These are phyloP conservation scores for Lepidocyrtoides sp. DNA, from an alignment of 2,888 invertebrate species.

Conservation along the genomic window DNA sequence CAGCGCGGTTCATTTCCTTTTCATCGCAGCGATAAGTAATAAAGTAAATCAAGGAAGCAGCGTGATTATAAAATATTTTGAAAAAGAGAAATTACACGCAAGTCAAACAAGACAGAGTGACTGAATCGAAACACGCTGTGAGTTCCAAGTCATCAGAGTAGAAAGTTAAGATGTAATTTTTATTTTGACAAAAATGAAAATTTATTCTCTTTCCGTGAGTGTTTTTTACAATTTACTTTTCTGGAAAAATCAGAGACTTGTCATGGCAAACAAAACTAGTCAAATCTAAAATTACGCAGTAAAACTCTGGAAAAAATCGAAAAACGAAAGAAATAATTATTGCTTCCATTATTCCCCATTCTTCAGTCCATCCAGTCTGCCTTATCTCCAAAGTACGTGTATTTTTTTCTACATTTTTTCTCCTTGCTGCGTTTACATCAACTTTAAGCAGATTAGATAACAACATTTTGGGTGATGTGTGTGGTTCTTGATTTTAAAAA, in stretches of 20 bases:
- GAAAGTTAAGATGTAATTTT: neutral
- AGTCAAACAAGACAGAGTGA: neutral
- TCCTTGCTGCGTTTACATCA: too few relatives aligned
- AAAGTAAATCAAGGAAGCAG: conserved; percentile 58
- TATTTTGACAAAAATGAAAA: neutral
- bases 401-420: neutral
- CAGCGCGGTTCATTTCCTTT: conserved; percentile 62
- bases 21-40: conserved; percentile 71
- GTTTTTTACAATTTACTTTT: neutral
- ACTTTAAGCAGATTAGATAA: too few relatives aligned
- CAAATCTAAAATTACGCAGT: conserved; percentile 56
- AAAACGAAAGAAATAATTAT: conserved; percentile 61
- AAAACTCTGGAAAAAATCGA: conserved; percentile 16
- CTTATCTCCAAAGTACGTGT: neutral
- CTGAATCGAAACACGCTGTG: neutral
- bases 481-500: conserved; percentile 6
- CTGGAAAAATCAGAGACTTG: conserved; percentile 18
- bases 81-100: neutral
- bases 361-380: neutral
- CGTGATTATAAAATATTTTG: neutral
- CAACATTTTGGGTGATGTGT: neutral
- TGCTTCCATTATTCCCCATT: conserved; percentile 63
- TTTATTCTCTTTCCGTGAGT: neutral
- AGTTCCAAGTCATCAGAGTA: conserved; percentile 2
- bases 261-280: neutral